Conservation (phyloP, 2,888 invertebrate genomes). For the Himalopsyche japonica region DNA sequence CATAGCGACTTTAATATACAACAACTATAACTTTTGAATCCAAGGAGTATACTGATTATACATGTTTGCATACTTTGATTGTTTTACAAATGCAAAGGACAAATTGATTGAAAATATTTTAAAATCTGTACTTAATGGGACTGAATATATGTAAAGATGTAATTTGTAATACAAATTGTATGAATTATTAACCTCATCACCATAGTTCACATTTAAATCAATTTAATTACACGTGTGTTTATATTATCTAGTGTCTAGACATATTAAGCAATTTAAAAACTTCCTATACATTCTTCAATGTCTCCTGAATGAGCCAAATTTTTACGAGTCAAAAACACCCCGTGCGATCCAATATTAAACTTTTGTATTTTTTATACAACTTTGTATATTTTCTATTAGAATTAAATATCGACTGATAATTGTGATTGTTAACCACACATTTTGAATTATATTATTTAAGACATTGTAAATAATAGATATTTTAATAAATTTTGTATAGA, state of each 20-base stretch:
- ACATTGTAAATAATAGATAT: background rate
- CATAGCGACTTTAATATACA: too few relatives aligned
- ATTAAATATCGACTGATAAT: conserved; percentile 28
- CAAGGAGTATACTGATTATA: too few relatives aligned
- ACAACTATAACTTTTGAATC: too few relatives aligned
- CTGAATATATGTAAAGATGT: background rate
- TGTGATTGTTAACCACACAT: conserved; percentile 28
- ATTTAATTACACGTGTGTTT: background rate
- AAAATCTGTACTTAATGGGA: too few relatives aligned
- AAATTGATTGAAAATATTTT: too few relatives aligned
- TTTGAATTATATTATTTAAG: conserved; percentile 9
- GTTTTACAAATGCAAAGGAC: too few relatives aligned
- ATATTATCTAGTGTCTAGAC: background rate
- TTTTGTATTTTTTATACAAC: background rate
- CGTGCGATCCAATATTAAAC: background rate
- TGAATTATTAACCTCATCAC: background rate
- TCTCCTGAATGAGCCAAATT: conserved; percentile 9
- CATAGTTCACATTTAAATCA: background rate
- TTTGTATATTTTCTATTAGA: conserved; percentile 6
- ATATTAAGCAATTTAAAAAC: background rate
- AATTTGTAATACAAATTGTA: background rate
- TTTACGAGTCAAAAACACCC: background rate
- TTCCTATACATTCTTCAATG: conserved; percentile 11
- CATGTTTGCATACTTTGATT: too few relatives aligned
- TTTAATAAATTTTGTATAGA: conserved; percentile 12